Conservation (phyloP, 2,888 invertebrate genomes). For the Drosophila neonasuta region DNA sequence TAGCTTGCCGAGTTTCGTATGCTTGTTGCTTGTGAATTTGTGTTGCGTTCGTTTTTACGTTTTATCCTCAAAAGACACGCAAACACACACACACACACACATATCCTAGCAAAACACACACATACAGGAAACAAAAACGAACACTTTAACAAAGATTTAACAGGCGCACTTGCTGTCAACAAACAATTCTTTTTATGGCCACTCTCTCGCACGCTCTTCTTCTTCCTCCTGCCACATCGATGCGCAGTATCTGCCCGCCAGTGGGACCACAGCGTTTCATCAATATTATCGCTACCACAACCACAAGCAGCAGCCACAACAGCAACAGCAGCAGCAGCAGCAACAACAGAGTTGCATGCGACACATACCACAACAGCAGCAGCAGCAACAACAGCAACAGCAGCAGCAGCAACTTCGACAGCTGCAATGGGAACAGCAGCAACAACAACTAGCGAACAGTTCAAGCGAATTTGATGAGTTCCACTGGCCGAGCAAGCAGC, state of each 20-base stretch:
- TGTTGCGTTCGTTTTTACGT: slow-evolving; percentile 34
- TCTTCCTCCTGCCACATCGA: slow-evolving; percentile 24
- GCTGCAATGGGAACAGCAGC: slow-evolving; percentile 46
- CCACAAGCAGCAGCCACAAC: slow-evolving; percentile 45
- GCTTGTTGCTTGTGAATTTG: slow-evolving; percentile 47
- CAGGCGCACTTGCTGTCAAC: slow-evolving; percentile 48
- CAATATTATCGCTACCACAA: slow-evolving; percentile 76
- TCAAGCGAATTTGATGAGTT: slow-evolving; percentile 72
- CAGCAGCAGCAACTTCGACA: slow-evolving; percentile 45
- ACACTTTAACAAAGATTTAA: slow-evolving; percentile 51
- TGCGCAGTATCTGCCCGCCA: slow-evolving; percentile 73
- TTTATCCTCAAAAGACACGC: slow-evolving; percentile 24
- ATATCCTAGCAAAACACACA: slow-evolving; percentile 5
- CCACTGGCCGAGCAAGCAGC: slow-evolving; percentile 70
- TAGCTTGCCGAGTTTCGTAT: slow-evolving; percentile 21
- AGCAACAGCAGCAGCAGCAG: slow-evolving; percentile 28
- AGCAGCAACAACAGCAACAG: slow-evolving; percentile 42
- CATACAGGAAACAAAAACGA: slow-evolving; percentile 15
- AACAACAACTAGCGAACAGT: slow-evolving; percentile 62
- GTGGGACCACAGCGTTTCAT: slow-evolving; percentile 70
- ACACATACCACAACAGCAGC: slow-evolving; percentile 45
- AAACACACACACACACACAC: slow-evolving; percentile 20
- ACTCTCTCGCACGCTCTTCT: slow-evolving; percentile 50
- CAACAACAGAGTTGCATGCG: slow-evolving; percentile 45
- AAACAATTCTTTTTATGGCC: slow-evolving; percentile 65